phyloP scores from a whole-genome alignment of 2,797 vertebrate species.

The Falco biarmicus region DNA sequence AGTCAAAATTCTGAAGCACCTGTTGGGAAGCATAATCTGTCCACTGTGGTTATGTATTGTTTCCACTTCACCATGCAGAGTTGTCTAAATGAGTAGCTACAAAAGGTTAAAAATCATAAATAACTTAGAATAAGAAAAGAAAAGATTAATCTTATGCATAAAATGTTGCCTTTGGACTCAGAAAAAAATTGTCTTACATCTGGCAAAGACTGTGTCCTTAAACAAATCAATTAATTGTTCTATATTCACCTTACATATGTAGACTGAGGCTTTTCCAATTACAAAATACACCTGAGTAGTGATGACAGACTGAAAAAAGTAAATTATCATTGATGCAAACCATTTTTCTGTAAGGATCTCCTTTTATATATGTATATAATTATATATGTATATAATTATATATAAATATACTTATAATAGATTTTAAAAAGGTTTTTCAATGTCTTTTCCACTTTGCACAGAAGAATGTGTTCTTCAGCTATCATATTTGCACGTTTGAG shows the following conservation, averaged over 20 bases:
- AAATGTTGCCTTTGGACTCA: neutral
- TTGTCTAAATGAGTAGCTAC: conserved; percentile 1
- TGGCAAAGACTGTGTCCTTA: neutral
- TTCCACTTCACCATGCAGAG: neutral
- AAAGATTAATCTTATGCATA: neutral
- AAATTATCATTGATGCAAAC: neutral
- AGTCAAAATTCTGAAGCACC: neutral
- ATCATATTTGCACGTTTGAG: neutral
- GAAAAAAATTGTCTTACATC: neutral
- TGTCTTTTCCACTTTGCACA: neutral
- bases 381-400: neutral
- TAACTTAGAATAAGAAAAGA: conserved; percentile 15
- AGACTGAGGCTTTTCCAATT: neutral
- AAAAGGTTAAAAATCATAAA: neutral
- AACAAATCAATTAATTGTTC: neutral
- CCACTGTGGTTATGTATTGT: neutral
- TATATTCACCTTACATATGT: neutral
- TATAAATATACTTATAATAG: neutral
- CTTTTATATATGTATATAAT: neutral
- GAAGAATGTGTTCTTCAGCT: neutral
- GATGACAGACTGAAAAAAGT: neutral
- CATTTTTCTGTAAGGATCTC: neutral
- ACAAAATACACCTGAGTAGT: neutral
- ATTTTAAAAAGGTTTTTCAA: neutral
- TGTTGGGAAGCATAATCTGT: neutral